Base-by-base conservation (phyloP, 2,113 vertebrate genomes). In the Spea bombifrons region DNA sequence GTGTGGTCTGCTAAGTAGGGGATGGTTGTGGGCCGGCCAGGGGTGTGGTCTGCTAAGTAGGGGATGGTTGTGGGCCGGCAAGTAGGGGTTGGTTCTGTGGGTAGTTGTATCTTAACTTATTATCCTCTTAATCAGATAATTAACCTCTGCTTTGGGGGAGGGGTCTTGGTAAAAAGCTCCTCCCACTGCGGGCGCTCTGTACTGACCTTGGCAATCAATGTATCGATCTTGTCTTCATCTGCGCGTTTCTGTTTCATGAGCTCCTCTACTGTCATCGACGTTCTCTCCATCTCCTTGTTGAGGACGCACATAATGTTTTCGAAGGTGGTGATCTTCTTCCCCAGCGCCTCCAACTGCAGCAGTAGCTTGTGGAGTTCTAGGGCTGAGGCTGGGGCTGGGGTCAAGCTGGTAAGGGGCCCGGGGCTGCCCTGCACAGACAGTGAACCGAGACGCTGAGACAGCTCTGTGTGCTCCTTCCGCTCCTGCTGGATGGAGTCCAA, bases 301-400 rank as follows among this genome's bases (percentile, higher is more conserved):
- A 98, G 90, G 75, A 98, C 96, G 0, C 96, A 96, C 17, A 97
- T 94, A 0, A 97, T 96, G 86, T 96, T 95, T 89, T 98, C 95
- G 16, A 98, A 92, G 43, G 95, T 94, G 4, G 81, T 86, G 0
- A 93, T 90, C 88, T 97, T 98, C 78, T 91, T 91, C 17, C 94
- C 94, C 6, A 96, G 78, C 43, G 91, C 90, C 77, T 94, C 92
- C 46, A 94, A 95, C 30, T 92, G 89, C 8, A 87, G 92, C 76
- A 90, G 83, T 47, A 98, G 91, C 55, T 82, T 95, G 94, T 0
- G 85, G 75, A 3, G 92, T 87, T 76, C 87, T 66, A 16, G 85
- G 66, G 81, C 86, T 0, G 75, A 52, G 71, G 83, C 86, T 0
- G 83, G 82, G 70, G 7, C 3, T 8, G 81, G 78, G 16, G 81